A percentile compares a stretch with the other conserved stretches of the same genome.
These are phyloP conservation scores for Hololepta plana DNA, from an alignment of 2,888 invertebrate genomes.

Conservation along the genomic window DNA sequence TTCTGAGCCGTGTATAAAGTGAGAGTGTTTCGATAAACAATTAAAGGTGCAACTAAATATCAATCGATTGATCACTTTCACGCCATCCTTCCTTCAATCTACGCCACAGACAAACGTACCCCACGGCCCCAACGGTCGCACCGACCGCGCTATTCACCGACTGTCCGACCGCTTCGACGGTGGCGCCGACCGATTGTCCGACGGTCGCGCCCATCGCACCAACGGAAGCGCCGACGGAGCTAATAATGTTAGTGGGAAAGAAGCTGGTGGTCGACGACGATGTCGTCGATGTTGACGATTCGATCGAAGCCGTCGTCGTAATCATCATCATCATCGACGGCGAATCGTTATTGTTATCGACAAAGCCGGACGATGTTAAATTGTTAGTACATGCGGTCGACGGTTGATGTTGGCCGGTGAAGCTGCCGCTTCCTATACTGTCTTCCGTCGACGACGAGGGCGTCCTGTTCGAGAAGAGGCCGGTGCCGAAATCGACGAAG, in stretches of 20 bases:
- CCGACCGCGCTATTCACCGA: conserved; percentile 18
- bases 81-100: too few relatives aligned
- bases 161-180: conserved; percentile 18
- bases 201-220: conserved; percentile 23
- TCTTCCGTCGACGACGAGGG: conserved; percentile 46
- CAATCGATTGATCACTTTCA: too few relatives aligned
- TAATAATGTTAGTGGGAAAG: conserved; percentile 27
- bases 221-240: conserved; percentile 24
- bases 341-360: conserved; percentile 89
- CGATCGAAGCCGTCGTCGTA: conserved; percentile 21
- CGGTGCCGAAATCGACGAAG: conserved; percentile 91
- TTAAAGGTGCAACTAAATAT: too few relatives aligned
- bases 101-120: too few relatives aligned
- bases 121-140: conserved; percentile 19
- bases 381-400: too few relatives aligned
- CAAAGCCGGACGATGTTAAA: conserved; percentile 88
- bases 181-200: conserved; percentile 19
- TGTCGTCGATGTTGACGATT: conserved; percentile 11
- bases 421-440: too few relatives aligned
- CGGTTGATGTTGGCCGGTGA: too few relatives aligned
- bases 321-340: conserved; percentile 84
- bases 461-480: conserved; percentile 81
- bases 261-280: conserved; percentile 24
- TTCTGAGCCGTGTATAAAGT: too few relatives aligned
- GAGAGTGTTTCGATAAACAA: too few relatives aligned